A percentile compares a stretch with the other conserved stretches of the same genome.
These are phyloP conservation scores for Falco novaeseelandiae DNA, from an alignment of 2,797 vertebrate species.

Conservation along the genomic window DNA sequence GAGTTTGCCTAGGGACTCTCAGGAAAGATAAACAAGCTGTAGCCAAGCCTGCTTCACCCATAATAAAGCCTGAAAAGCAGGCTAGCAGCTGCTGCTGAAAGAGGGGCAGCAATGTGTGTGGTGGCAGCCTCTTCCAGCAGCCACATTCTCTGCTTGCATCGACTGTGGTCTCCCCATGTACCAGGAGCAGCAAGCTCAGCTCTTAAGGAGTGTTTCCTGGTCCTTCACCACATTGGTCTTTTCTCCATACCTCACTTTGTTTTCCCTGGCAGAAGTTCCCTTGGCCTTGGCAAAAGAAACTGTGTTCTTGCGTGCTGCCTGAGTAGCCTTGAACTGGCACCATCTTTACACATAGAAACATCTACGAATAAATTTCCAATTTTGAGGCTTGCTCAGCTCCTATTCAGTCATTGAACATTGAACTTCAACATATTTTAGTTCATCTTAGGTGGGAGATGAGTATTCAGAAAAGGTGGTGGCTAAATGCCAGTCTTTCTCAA, in stretches of 20 bases:
- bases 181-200: background rate
- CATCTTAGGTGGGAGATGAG: background rate
- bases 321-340: background rate
- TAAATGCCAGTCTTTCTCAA: background rate
- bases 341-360: background rate
- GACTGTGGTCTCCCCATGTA: background rate
- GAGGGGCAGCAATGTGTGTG: background rate
- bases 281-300: background rate
- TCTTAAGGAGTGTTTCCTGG: background rate
- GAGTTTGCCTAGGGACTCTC: background rate
- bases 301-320: background rate
- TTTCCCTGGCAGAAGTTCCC: background rate
- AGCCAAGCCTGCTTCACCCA: background rate
- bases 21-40: background rate
- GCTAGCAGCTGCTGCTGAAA: background rate
- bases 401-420: background rate
- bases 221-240: background rate
- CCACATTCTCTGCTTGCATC: accelerated
- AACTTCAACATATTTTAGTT: background rate
- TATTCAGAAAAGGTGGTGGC: background rate
- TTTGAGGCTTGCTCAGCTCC: background rate
- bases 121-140: background rate
- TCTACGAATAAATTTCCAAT: background rate
- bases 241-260: background rate
- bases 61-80: background rate